Conservation (phyloP, 1,140 invertebrate genomes). For the Drosophila sp. region DNA sequence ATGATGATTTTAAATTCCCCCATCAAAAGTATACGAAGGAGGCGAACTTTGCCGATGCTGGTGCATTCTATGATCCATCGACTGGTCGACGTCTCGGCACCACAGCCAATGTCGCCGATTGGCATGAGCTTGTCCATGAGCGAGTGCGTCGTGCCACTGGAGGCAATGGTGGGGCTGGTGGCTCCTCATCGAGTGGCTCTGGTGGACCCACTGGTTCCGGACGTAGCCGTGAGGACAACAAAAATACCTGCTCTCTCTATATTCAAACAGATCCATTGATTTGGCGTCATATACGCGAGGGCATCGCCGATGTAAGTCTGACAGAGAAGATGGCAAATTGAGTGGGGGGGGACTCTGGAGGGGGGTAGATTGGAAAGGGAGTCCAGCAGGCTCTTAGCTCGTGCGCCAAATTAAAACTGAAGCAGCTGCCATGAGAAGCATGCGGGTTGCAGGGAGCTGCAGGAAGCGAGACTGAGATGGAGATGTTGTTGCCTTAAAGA, state of each 20-base stretch:
- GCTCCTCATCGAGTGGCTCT: constrained; percentile 85
- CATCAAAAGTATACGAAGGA: constrained; percentile 85
- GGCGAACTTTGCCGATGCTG: constrained; percentile 81
- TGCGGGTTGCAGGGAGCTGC: constrained; percentile 10
- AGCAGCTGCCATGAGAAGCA: constrained; percentile 2
- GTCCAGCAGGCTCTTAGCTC: constrained; percentile 9
- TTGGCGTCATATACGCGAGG: constrained; percentile 94
- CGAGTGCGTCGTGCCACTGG: constrained; percentile 85
- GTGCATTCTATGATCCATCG: constrained; percentile 76
- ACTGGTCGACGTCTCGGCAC: constrained; percentile 70
- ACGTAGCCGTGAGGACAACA: constrained; percentile 88
- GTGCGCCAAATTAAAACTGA: constrained; percentile 57
- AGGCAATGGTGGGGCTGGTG: constrained; percentile 84
- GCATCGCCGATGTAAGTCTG: constrained; percentile 88
- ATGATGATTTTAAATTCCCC: constrained; percentile 83
- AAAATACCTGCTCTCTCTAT: constrained; percentile 96
- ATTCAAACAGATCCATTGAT: constrained; percentile 99
- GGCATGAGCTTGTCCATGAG: constrained; percentile 81
- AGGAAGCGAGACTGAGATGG: neutral
- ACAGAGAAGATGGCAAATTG: neutral
- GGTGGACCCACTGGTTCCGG: constrained; percentile 84
- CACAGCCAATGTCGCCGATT: constrained; percentile 67
- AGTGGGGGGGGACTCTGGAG: neutral
- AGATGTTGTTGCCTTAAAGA: constrained; percentile 10
- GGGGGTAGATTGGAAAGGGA: too few species aligned